Base-by-base conservation (phyloP, 64 coral and sea anemone genomes). In the Montipora capricornis region DNA sequence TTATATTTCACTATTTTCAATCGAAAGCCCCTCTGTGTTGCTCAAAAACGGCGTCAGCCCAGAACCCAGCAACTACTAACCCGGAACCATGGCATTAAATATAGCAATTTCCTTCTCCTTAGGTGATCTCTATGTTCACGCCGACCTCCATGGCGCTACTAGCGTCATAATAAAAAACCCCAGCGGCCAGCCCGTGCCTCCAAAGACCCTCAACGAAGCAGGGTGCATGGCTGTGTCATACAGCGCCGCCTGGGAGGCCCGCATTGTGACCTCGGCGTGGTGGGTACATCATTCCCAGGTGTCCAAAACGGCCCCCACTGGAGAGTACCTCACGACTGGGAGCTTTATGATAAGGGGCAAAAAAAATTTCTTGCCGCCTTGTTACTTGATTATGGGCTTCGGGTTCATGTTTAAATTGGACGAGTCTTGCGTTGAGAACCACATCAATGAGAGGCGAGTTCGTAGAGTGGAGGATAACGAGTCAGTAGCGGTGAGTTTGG, bases 281-380 rank as follows among this genome's bases (percentile, higher is more conserved):
- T 98, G 97, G 97, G 97, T 98, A 5, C 92, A 79, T 80, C 97
- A 98, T 89, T 73, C 90, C 24, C 97, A 93, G 83, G 97, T 98
- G 78, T 98, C 97, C 44, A 98, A 98, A 74, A 98, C 97, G 26
- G 97, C 97, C 55, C 97, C 97, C 19, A 94, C 97, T 2, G 97
- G 97, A 87, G 97, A 98, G 83, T 98, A 98, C 89, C 91, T 98
- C 14, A 98, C 97, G 20, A 98, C 97, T 5, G 97, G 97, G 2
- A 95, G 94, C 74, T 98, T 98, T 73, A 98, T 98, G 97, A 93
- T 98, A 15, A 88, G 97, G 62, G 97, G 97, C 77, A 98, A 98
- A 73, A 98, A 98, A 83, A 98, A 99, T 85, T 99, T 96, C 70
- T 87, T 99, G 13, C 95, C 97, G 0, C 95, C 97, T 0, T 94